Evolutionary conservation across 1,140 invertebrate species (phyloP), one percentile per base, ranked within the genome.

Genomic region (Macrotrachela quadricornifera): DNA sequence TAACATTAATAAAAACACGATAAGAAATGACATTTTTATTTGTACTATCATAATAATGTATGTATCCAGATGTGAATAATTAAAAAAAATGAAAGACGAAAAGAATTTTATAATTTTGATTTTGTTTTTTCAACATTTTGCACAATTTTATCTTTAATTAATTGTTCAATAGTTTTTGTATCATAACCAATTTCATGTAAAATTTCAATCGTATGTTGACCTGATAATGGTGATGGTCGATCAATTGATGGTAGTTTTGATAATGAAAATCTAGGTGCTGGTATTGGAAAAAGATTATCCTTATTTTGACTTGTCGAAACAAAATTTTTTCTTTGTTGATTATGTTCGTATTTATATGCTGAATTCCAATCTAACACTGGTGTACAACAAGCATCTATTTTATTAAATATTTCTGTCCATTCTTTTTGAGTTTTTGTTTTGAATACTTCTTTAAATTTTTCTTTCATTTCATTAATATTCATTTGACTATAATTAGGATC

Each of bases 381-480:
- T 47, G 82, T 83, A 0, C 94, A 85, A 73, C 92, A 97, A n/a
- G 86, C 85, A 74, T 97, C 90, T 38, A 75, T 66, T 21, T 76
- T 71, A 59, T 85, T 77, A 73, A 96, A 96, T 57, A 90, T 77
- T 53, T 66, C 71, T 15, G 62, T 74, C 91, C 91, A 97, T 71
- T 96, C 84, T 21, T 78, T 70, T 70, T 80, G 79, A 15, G 84
- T 90, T 72, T 90, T 91, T 37, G 72, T 73, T 40, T 74, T 64
- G 65, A 97, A 95, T 59, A 77, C 75, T 56, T 78, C 63, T 17
- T 71, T 64, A 51, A 91, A 77, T 61, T 76, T 74, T 52, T 70
- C 60, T 57, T 73, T 75, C 50, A 70, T 69, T 57, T 71, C 61
- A 49, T 77, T 74, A 57, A 42, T 15, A 30, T 30, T 30, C 21